Conservation (phyloP, 37 sponge, comb jelly and placozoan species). For the Hexactinellida sp. region DNA sequence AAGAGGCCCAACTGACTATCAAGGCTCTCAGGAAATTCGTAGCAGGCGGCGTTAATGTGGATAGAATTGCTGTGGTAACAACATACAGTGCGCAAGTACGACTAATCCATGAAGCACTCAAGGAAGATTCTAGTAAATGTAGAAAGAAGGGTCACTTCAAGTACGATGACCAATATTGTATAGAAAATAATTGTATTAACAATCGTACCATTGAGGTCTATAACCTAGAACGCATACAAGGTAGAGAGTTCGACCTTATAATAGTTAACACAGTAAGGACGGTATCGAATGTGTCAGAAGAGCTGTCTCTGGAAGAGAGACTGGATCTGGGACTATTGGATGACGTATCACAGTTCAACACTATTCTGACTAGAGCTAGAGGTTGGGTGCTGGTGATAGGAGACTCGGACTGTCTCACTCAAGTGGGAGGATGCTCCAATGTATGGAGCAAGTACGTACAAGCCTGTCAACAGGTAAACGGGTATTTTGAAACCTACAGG, state of each 20-base stretch:
- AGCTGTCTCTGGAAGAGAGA: background rate
- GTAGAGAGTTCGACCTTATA: background rate
- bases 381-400: background rate
- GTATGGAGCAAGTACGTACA: background rate
- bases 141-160: background rate
- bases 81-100: background rate
- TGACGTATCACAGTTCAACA: background rate
- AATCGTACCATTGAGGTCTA: background rate
- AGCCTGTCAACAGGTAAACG: background rate
- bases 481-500: background rate
- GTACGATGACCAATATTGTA: background rate
- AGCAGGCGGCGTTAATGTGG: background rate
- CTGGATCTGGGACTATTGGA: background rate
- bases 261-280: background rate
- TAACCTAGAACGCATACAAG: background rate
- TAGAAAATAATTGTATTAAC: background rate
- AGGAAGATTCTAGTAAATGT: background rate
- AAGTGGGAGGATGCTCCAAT: background rate
- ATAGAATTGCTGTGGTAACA: background rate
- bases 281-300: background rate
- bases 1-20: background rate
- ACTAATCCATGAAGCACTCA: background rate
- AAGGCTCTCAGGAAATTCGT: background rate
- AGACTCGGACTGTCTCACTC: background rate
- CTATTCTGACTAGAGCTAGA: background rate